phyloP scores from a whole-genome alignment of 1,140 invertebrate genomes.

The Platorchestia sp. region DNA sequence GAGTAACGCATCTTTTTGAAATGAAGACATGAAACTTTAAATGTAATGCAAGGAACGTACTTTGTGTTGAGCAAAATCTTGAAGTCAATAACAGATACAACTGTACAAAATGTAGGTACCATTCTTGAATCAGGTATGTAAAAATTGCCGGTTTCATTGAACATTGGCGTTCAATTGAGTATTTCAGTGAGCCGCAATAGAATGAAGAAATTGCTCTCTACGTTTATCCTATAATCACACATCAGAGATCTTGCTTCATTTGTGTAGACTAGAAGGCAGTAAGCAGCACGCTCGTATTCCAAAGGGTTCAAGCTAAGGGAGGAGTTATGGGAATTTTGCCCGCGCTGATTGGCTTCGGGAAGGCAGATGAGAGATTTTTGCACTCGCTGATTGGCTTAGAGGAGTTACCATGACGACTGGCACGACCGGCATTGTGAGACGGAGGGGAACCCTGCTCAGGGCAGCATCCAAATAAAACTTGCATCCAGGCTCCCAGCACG shows the following conservation, averaged over 20 bases:
- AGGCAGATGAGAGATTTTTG: not conserved
- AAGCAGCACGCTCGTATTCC: not conserved
- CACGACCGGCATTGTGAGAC: not conserved
- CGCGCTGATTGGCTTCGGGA: not conserved
- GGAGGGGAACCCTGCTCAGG: not conserved
- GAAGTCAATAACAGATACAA: not conserved
- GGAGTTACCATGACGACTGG: slow-evolving; percentile 25
- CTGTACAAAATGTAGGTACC: not conserved
- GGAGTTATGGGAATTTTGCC: slow-evolving; percentile 20
- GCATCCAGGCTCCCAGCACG: too few species aligned
- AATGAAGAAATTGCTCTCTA: not conserved
- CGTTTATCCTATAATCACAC: not conserved
- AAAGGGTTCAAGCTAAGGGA: not conserved
- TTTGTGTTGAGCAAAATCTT: not conserved
- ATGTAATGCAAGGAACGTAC: not conserved
- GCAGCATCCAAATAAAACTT: not conserved
- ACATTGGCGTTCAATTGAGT: not conserved
- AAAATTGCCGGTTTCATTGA: not conserved
- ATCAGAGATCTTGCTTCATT: not conserved
- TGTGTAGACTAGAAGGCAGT: not conserved
- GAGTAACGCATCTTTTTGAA: too few species aligned
- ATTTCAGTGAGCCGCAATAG: not conserved
- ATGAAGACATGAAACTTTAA: not conserved
- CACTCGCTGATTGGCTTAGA: slow-evolving; percentile 18
- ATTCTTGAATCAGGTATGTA: not conserved